A percentile compares a stretch with the other conserved stretches of the same genome.
Conservation (phyloP, 1,140 invertebrate genomes). For the Aphidius ervi region DNA sequence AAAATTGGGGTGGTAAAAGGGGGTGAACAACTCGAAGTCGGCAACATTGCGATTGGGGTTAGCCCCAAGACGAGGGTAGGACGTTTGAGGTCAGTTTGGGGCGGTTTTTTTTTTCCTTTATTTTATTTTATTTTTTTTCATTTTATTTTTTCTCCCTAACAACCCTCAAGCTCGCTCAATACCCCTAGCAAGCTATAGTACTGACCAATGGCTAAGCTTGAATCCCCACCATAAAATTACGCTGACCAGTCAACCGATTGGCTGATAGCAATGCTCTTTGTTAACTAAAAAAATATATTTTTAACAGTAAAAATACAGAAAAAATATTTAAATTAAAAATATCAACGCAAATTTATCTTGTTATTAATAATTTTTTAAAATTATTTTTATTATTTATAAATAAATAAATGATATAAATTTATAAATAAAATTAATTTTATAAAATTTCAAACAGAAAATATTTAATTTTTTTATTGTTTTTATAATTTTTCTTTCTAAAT, state of each 20-base stretch:
- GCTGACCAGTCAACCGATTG: slow-evolving; percentile 51
- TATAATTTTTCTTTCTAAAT: too few relatives aligned
- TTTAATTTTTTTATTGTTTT: too few relatives aligned
- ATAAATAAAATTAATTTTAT: too few relatives aligned
- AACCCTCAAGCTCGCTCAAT: slow-evolving; percentile 44
- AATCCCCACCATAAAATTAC: slow-evolving; percentile 38
- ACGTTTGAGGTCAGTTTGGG: slow-evolving; percentile 54
- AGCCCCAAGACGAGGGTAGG: slow-evolving; percentile 49
- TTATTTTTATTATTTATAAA: too few relatives aligned
- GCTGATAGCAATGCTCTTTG: slow-evolving; percentile 29
- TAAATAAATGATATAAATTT: too few relatives aligned
- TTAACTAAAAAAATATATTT: too few relatives aligned
- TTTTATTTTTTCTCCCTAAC: too few relatives aligned
- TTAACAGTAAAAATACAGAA: too few relatives aligned
- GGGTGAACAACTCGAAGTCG: slow-evolving; percentile 19
- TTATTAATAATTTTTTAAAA: too few relatives aligned
- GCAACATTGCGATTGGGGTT: slow-evolving; percentile 24
- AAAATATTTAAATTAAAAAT: too few relatives aligned
- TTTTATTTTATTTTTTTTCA: neutral
- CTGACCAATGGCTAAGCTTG: slow-evolving; percentile 50
- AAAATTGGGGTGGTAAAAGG: neutral
- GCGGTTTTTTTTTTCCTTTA: slow-evolving; percentile 44
- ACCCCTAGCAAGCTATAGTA: slow-evolving; percentile 39
- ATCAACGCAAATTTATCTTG: too few relatives aligned
- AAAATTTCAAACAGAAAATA: too few relatives aligned